These are phyloP conservation scores for Cochlearius cochlearius DNA, from an alignment of 2,113 vertebrate genomes.

Conservation along the genomic window DNA sequence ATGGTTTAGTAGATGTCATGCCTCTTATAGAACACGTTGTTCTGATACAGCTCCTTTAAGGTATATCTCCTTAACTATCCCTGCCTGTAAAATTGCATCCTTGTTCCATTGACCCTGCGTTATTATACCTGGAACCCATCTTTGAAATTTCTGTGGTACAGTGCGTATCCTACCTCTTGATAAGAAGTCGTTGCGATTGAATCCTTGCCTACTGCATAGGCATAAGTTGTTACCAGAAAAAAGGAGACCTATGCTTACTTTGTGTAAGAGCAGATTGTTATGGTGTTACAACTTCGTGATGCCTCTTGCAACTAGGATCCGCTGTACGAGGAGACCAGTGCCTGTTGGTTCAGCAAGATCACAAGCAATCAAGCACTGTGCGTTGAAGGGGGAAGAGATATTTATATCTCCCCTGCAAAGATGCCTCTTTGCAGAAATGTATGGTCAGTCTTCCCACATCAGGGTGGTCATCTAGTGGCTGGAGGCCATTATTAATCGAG, in stretches of 20 bases:
- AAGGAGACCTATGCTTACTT: neutral
- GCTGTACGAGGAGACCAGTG: fast-evolving
- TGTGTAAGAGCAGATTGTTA: neutral
- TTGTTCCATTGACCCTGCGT: neutral
- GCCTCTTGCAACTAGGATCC: neutral
- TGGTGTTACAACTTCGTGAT: fast-evolving
- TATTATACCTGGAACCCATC: fast-evolving
- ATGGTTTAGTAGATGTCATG: neutral
- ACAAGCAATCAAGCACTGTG: too few relatives aligned
- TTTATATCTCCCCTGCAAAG: neutral
- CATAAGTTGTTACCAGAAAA: neutral
- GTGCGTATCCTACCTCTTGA: neutral
- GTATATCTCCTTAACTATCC: neutral
- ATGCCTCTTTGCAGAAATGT: neutral
- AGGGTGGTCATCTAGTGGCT: neutral
- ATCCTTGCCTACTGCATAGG: neutral
- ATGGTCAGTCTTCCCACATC: neutral
- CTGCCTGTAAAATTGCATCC: neutral
- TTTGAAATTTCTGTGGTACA: neutral
- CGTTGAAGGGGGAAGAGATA: neutral
- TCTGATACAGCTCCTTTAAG: neutral
- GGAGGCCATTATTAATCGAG: neutral
- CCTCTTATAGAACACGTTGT: neutral
- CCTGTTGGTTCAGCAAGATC: neutral
- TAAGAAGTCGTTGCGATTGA: neutral